Conservation (phyloP, 2,797 vertebrate species). For the Coregonus suidteri region DNA sequence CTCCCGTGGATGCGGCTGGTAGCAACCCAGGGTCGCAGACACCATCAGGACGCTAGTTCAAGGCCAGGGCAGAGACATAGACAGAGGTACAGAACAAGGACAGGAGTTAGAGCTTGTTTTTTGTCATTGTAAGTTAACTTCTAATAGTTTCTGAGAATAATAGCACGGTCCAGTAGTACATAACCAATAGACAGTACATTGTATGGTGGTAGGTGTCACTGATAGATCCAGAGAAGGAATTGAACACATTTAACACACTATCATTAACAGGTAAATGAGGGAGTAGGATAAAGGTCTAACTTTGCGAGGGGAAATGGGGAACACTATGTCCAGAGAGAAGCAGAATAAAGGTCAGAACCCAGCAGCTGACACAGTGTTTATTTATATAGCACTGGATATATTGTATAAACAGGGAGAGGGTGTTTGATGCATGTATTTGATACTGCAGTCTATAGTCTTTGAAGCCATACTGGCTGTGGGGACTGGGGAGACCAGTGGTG, state of each 20-base stretch:
- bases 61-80: not conserved
- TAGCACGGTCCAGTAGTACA: not conserved
- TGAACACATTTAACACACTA: not conserved
- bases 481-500: conserved; percentile 28
- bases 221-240: not conserved
- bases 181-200: not conserved
- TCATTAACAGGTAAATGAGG: not conserved
- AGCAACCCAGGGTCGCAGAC: not conserved
- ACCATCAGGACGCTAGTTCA: not conserved
- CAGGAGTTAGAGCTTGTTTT: too few species aligned
- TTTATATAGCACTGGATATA: conserved; percentile 36
- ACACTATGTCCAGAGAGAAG: conserved; percentile 21
- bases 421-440: conserved; percentile 33
- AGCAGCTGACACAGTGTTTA: conserved; percentile 27
- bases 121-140: not conserved
- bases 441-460: conserved; percentile 38
- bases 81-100: not conserved
- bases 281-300: not conserved
- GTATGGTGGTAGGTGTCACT: not conserved
- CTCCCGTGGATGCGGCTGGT: not conserved
- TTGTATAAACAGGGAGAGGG: conserved; percentile 44
- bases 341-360: conserved; percentile 7
- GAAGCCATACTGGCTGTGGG: conserved; percentile 41
- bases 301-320: conserved; percentile 1
- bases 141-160: not conserved